These are phyloP conservation scores for Syngnathus floridae DNA, from an alignment of 2,113 vertebrate species.

Conservation along the genomic window DNA sequence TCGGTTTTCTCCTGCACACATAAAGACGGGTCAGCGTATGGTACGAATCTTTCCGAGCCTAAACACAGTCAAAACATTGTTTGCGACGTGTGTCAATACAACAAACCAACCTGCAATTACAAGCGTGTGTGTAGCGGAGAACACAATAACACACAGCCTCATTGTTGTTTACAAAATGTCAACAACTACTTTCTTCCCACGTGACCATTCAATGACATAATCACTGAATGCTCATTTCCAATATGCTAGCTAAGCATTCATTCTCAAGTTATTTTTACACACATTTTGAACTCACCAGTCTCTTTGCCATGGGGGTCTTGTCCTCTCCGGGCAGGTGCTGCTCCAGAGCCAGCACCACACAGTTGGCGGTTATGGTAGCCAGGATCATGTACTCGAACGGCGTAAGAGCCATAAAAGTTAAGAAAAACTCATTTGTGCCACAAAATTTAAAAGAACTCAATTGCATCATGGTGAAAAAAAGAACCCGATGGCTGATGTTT, in stretches of 20 bases:
- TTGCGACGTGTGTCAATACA: neutral
- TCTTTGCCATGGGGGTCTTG: constrained; percentile 95
- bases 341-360: constrained; percentile 91
- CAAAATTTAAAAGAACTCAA: neutral
- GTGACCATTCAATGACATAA: neutral
- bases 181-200: too few species aligned
- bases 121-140: neutral
- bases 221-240: too few species aligned
- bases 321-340: constrained; percentile 95
- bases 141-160: neutral
- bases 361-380: constrained; percentile 97
- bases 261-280: neutral
- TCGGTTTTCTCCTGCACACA: constrained; percentile 89
- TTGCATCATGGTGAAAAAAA: neutral
- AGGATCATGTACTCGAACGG: constrained; percentile 99
- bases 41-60: neutral
- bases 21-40: constrained; percentile 3
- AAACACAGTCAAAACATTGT: neutral
- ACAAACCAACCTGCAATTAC: neutral
- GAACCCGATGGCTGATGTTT: constrained; percentile 25
- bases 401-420: constrained; percentile 75
- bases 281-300: constrained; percentile 78
- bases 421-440: constrained; percentile 56
- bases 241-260: neutral
- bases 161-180: neutral